Conservation (phyloP, 2,113 vertebrate species). For the Sula dactylatra region DNA sequence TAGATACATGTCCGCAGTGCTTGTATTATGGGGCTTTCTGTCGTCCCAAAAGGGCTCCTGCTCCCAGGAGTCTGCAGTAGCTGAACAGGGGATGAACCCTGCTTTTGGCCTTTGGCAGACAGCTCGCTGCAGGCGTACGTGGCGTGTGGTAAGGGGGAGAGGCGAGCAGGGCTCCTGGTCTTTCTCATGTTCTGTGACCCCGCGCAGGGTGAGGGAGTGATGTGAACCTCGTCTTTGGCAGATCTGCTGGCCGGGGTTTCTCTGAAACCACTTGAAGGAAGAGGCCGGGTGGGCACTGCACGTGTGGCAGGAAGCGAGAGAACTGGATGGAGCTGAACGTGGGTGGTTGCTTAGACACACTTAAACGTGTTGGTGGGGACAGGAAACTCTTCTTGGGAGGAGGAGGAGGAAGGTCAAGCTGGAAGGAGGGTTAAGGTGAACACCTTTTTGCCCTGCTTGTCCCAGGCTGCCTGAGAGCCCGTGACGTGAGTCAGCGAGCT, state of each 20-base stretch:
- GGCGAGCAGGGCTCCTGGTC: background rate
- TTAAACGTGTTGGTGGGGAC: background rate
- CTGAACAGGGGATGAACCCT: background rate
- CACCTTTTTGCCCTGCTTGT: background rate
- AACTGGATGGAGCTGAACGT: background rate
- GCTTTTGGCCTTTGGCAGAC: background rate
- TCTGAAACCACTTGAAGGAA: background rate
- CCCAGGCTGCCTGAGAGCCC: accelerated
- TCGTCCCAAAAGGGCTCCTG: background rate
- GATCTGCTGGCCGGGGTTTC: background rate
- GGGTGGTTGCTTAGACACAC: background rate
- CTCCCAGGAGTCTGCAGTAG: background rate
- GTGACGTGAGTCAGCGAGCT: background rate
- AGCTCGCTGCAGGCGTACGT: background rate
- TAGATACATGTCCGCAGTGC: accelerated
- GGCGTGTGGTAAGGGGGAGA: background rate
- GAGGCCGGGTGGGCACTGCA: accelerated
- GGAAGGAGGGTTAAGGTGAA: background rate
- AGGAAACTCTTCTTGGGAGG: background rate
- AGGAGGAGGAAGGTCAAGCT: background rate
- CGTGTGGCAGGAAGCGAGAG: background rate
- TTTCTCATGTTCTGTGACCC: background rate
- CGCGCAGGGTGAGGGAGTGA: background rate
- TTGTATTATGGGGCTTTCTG: accelerated
- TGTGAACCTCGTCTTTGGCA: background rate